Evolutionary conservation across 2,888 invertebrate genomes (phyloP).

Genomic region (Trissonchulus latispiculum): DNA sequence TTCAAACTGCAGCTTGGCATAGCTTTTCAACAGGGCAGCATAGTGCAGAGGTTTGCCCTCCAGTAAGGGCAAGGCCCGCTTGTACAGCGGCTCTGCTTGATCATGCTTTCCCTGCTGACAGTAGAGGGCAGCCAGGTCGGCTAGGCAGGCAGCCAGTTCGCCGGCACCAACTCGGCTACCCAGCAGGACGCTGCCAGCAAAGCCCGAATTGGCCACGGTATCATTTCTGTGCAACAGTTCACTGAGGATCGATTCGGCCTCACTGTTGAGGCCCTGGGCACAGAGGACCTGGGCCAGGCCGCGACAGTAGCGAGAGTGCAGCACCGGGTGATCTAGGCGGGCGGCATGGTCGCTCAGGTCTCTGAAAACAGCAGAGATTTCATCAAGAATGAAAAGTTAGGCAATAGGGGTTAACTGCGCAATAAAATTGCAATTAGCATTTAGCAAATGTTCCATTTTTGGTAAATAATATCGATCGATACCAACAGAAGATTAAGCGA

Average conservation of each 20-base stretch:
- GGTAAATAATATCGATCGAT: too few species aligned
- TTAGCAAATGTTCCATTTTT: too few species aligned
- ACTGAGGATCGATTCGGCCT: background rate
- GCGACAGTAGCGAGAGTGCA: background rate
- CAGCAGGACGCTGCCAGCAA: too few species aligned
- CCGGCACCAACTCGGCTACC: background rate
- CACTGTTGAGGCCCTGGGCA: background rate
- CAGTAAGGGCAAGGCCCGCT: background rate
- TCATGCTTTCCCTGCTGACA: background rate
- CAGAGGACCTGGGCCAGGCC: background rate
- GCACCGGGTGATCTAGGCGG: background rate
- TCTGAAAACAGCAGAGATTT: too few species aligned
- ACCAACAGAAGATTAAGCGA: too few species aligned
- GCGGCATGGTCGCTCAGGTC: background rate
- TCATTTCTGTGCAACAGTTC: too few species aligned
- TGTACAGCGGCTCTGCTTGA: background rate
- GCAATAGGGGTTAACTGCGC: too few species aligned
- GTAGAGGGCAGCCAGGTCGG: background rate
- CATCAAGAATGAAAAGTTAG: too few species aligned
- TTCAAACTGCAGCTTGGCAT: conserved; percentile 8
- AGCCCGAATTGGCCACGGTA: too few species aligned
- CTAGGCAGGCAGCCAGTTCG: background rate
- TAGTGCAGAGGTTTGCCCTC: background rate
- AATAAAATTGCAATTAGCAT: too few species aligned
- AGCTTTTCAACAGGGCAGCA: background rate